phyloP scores from a whole-genome alignment of 2,797 vertebrate genomes.

The Danio choprae region DNA sequence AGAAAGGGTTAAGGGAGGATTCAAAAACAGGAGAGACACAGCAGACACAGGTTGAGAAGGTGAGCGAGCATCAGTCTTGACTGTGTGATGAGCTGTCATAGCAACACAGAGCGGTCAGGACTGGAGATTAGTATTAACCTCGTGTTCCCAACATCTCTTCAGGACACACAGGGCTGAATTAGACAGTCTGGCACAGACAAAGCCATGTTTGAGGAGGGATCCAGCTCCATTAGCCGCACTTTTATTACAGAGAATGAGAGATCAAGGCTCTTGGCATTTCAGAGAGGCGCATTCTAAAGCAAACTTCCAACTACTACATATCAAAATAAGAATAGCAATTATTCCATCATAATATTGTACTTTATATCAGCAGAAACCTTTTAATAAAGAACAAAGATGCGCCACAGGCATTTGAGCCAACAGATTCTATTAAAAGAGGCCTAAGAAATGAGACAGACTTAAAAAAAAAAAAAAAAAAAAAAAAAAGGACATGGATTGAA shows the following conservation, averaged over 20 bases:
- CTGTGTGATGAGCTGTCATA: slow-evolving; percentile 40
- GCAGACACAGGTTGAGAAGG: slow-evolving; percentile 32
- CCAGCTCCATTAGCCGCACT: slow-evolving; percentile 12
- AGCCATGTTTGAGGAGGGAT: slow-evolving; percentile 11
- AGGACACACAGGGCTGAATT: slow-evolving; percentile 23
- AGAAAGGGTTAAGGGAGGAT: background rate
- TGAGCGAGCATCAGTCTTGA: slow-evolving; percentile 26
- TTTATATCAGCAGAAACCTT: background rate
- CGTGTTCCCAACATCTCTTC: background rate
- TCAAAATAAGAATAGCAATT: slow-evolving; percentile 4
- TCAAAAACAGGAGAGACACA: background rate
- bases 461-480: slow-evolving; percentile 2
- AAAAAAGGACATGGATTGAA: slow-evolving; percentile 14
- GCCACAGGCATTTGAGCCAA: background rate
- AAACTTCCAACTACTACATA: slow-evolving; percentile 16
- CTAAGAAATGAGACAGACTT: background rate
- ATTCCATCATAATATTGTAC: background rate
- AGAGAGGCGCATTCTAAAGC: background rate
- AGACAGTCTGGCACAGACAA: slow-evolving; percentile 17
- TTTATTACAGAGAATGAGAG: slow-evolving; percentile 7
- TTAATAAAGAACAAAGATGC: slow-evolving; percentile 17
- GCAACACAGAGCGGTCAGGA: slow-evolving; percentile 13
- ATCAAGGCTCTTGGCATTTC: slow-evolving; percentile 10
- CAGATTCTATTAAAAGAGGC: background rate
- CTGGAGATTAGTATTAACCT: slow-evolving; percentile 42